Evolutionary conservation across 2,113 vertebrate species (phyloP), one percentile per base, ranked within the genome.

Genomic region (Nothocercus nigrocapillus): DNA sequence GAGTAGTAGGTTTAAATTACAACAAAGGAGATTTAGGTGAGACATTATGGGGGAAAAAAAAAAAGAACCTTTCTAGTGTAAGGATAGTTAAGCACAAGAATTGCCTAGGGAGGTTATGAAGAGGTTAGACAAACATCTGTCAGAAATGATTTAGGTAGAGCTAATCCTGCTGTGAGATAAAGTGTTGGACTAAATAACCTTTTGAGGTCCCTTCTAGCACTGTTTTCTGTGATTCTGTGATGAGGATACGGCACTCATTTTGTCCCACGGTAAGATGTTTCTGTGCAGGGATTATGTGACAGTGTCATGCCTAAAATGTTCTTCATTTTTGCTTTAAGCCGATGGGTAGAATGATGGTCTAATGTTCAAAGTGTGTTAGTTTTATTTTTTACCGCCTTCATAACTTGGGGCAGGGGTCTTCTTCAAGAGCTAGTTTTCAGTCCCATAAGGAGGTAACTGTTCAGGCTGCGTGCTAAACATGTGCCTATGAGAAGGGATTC

Each of bases 41-140:
- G 95, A 97, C 89, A 91, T 96, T 94, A 91, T 38, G 28, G 54
- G 30, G 16, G 15, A 9, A 17, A 30, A 30, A 94, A 92, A 95
- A 95, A 63, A 95, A 96, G 94, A 63, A 70, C 81, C 84, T 96
- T 97, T 96, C 89, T 84, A 94, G 77, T 92, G 47, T 96, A 96
- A 96, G 95, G 95, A 82, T 92, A 97, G 95, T 96, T 97, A 95
- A 97, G 89, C 96, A 87, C 91, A 94, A 91, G 95, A 94, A 96
- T 96, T 96, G 92, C 96, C 96, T 73, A 25, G 91, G 81, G 95
- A 97, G 95, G 96, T 97, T 96, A 97, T 94, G 94, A 97, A 94
- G 94, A 94, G 96, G 95, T 97, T 97, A 97, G 96, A 96, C 95
- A 96, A 96, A 97, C 95, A 95, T 92, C 92, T 95, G 96, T 97